Percentiles rank a stretch among this genome's conserved stretches.
Evolutionary conservation across 2,797 vertebrate species (phyloP).

Genomic region (Acropternis orthonyx): DNA sequence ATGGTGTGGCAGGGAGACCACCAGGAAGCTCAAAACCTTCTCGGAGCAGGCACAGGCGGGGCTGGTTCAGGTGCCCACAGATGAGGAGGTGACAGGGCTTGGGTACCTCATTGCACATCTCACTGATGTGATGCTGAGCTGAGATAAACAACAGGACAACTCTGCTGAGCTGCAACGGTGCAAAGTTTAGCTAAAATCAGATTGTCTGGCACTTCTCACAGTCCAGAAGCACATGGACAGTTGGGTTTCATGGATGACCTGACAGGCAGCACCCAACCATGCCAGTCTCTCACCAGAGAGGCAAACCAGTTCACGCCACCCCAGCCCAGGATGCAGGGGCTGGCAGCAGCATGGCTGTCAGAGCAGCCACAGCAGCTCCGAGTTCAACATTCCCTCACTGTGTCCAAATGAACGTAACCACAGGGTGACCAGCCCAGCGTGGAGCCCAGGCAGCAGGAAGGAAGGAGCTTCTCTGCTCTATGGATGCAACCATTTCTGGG

Average conservation of each 20-base stretch:
- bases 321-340: not conserved
- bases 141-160: not conserved
- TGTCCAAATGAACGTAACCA: not conserved
- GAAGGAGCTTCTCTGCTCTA: not conserved
- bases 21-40: not conserved
- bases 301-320: not conserved
- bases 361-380: not conserved
- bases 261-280: slow-evolving; percentile 10
- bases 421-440: not conserved
- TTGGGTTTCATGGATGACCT: not conserved
- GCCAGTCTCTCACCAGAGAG: not conserved
- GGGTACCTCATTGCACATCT: not conserved
- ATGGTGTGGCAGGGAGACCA: not conserved
- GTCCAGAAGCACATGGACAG: not conserved
- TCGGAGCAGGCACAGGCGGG: not conserved
- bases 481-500: not conserved
- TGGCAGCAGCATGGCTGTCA: not conserved
- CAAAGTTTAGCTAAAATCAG: not conserved
- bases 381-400: not conserved
- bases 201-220: not conserved
- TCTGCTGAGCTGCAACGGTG: not conserved
- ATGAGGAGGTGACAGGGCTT: not conserved
- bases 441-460: not conserved
- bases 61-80: not conserved
- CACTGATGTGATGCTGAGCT: not conserved